Evolutionary conservation across 2,888 invertebrate species (phyloP).

Genomic region (Cerastis leucographa): DNA sequence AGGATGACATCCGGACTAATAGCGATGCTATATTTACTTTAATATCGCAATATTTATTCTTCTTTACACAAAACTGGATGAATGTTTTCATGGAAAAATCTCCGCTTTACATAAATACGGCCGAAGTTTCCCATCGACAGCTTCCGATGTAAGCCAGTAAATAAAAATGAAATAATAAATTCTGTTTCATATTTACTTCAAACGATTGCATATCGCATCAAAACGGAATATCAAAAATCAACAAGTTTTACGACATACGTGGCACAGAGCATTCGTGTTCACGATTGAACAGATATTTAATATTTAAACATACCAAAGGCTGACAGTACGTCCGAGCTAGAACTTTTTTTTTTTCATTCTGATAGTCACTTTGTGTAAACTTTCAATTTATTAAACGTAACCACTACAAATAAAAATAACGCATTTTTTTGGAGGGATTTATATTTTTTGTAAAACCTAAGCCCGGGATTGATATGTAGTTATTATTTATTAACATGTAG

Average conservation of each 20-base stretch:
- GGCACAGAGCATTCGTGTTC: slow-evolving; percentile 39
- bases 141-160: slow-evolving; percentile 46
- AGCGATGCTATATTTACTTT: slow-evolving; percentile 29
- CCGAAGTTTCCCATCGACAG: slow-evolving; percentile 32
- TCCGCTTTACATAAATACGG: slow-evolving; percentile 36
- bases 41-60: slow-evolving; percentile 19
- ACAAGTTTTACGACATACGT: slow-evolving; percentile 63
- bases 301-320: slow-evolving; percentile 55
- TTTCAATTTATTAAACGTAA: slow-evolving; percentile 23
- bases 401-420: slow-evolving; percentile 19
- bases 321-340: slow-evolving; percentile 41
- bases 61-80: slow-evolving; percentile 21
- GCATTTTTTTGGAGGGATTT: neutral
- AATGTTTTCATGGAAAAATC: slow-evolving; percentile 40
- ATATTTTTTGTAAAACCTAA: slow-evolving; percentile 9
- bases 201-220: slow-evolving; percentile 71
- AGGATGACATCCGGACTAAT: slow-evolving; percentile 15
- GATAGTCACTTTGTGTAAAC: neutral
- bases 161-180: slow-evolving; percentile 69
- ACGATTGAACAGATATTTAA: slow-evolving; percentile 46
- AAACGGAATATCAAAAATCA: slow-evolving; percentile 70
- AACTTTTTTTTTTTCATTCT: slow-evolving; percentile 19
- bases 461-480: neutral
- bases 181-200: slow-evolving; percentile 71
- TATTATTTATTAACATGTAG: too few relatives aligned